These are phyloP conservation scores for Atherinosoma microstoma DNA, from an alignment of 2,797 vertebrate genomes.

Conservation along the genomic window DNA sequence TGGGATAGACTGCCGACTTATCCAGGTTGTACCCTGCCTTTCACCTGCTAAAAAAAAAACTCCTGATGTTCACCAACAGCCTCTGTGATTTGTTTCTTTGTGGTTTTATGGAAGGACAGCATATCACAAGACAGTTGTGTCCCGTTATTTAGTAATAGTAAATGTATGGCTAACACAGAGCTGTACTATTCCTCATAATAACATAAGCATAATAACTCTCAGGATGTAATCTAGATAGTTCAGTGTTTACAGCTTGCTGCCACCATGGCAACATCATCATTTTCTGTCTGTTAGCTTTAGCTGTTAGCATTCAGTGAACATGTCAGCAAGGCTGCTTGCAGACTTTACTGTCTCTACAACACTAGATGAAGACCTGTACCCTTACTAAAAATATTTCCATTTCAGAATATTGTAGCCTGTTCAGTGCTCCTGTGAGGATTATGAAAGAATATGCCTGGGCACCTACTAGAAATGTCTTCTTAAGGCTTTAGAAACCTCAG, in stretches of 20 bases:
- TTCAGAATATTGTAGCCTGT: background rate
- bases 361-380: background rate
- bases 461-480: background rate
- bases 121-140: too few species aligned
- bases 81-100: too few species aligned
- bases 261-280: background rate
- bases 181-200: too few species aligned
- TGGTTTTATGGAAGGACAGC: too few species aligned
- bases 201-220: too few species aligned
- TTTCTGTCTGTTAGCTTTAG: background rate
- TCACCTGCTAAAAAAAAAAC: too few species aligned
- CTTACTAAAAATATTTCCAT: background rate
- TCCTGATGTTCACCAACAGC: too few species aligned
- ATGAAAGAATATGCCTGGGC: background rate
- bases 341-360: background rate
- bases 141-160: too few species aligned
- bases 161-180: too few species aligned
- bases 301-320: background rate
- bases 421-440: background rate
- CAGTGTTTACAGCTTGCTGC: background rate
- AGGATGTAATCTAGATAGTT: too few species aligned
- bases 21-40: too few species aligned
- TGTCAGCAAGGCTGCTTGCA: background rate
- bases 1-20: too few species aligned
- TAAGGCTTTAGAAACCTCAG: conserved; percentile 18